These are phyloP conservation scores for Drosophila phalerata DNA, from an alignment of 2,888 invertebrate genomes.

Conservation along the genomic window DNA sequence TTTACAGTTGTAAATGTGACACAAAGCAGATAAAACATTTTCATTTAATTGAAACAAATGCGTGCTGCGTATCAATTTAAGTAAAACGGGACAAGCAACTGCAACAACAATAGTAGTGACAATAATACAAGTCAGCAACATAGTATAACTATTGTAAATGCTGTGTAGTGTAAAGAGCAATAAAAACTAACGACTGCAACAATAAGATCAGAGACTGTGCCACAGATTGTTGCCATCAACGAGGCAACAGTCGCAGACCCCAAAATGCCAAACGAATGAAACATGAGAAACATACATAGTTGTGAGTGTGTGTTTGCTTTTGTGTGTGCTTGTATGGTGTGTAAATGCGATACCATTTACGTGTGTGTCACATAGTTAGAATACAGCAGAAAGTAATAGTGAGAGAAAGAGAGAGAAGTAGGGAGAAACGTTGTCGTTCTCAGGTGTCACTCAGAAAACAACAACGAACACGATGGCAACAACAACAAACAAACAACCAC, in stretches of 20 bases:
- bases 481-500: not conserved
- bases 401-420: not conserved
- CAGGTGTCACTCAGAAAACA: slow-evolving; percentile 49
- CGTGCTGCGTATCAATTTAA: slow-evolving; percentile 81
- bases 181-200: slow-evolving; percentile 67
- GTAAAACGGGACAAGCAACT: slow-evolving; percentile 42
- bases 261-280: slow-evolving; percentile 54
- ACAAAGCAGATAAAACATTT: slow-evolving; percentile 71
- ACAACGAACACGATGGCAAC: slow-evolving; percentile 17
- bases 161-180: slow-evolving; percentile 54
- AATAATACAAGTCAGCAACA: slow-evolving; percentile 15
- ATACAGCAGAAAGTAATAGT: not conserved
- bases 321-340: slow-evolving; percentile 18
- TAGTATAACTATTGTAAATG: slow-evolving; percentile 40
- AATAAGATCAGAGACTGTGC: slow-evolving; percentile 60
- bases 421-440: slow-evolving; percentile 21
- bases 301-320: slow-evolving; percentile 18
- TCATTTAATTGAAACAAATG: slow-evolving; percentile 81
- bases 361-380: not conserved
- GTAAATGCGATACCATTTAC: slow-evolving; percentile 45
- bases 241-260: slow-evolving; percentile 35
- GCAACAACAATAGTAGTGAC: slow-evolving; percentile 17
- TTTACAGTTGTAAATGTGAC: slow-evolving; percentile 52
- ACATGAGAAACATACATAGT: slow-evolving; percentile 29
- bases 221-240: slow-evolving; percentile 63